Base-by-base conservation (phyloP, 2,113 vertebrate species). In the Chaenogobius annularis region DNA sequence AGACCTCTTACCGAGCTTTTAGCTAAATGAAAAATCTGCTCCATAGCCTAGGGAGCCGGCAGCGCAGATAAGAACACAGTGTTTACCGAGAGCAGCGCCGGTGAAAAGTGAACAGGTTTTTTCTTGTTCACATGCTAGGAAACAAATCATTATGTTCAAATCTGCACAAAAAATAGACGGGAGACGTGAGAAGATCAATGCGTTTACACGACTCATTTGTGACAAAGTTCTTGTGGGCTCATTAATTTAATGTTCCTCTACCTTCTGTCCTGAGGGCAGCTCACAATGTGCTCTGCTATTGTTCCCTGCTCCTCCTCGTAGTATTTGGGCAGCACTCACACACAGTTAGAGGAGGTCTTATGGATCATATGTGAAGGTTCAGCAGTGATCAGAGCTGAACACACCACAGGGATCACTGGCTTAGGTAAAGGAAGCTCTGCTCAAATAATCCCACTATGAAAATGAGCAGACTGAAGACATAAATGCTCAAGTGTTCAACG, bases 11-110 rank as follows among this genome's bases (percentile, higher is more conserved):
- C 96, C 89, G 95, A 95, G 97, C 96, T 97, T 95, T 98, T 95
- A 96, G 96, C 97, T 96, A 96, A 98, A 97, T 97, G 97, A 97
- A 97, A 97, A 99, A 98, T 98, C 97, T 99, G 98, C 95, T 91
- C 80, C 94, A 94, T 97, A 96, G 98, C 97, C 97, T 95, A 94
- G 96, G 96, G 96, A 98, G 94, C 94, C 96, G 95, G 95, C 94
- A 94, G 94, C 87, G 93, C 94, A 96, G 96, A 97, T 96, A 96
- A 96, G 96, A 95, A 93, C 95, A 91, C 94, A 95, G 94, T 96
- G 95, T 97, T 97, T 97, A 97, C 95, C 93, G 94, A 96, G 95
- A 96, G 95, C 95, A 94, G 95, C 92, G 95, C 94, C 93, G 94
- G 93, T 94, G 94, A 93, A 86, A 95, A 94, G 95, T 95, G 95